Evolutionary conservation across 2,113 vertebrate species (phyloP), one percentile per base, ranked within the genome.

Genomic region (Panthera tigris): DNA sequence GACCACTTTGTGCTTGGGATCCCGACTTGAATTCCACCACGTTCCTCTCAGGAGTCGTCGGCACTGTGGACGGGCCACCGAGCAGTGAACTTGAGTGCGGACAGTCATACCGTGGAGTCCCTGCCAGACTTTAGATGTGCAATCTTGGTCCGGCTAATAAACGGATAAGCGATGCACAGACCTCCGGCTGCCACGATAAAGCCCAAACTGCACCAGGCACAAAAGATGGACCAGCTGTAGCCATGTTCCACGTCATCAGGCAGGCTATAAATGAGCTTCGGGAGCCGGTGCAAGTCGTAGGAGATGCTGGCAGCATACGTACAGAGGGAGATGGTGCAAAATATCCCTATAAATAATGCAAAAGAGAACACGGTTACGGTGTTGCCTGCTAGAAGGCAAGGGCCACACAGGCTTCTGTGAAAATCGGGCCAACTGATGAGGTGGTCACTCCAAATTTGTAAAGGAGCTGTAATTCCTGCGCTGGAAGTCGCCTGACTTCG

Each of bases 261-360:
- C 85, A 99, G 98, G 18, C 99, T 99, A 7, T 99, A 99, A 98
- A 99, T 99, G 25, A 99, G 99, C 55, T 99, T 99, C 0, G 99
- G 99, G 87, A 99, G 99, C 48, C 99, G 99, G 91, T 99, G 99
- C 86, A 99, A 98, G 96, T 99, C 99, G 12, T 99, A 99, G 92
- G 99, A 99, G 96, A 99, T 95, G 21, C 99, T 99, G 98, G 99
- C 99, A 8, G 99, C 99, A 3, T 99, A 99, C 11, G 99, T 99
- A 90, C 99, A 99, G 96, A 99, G 98, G 66, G 99, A 99, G 96
- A 99, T 99, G 97, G 99, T 99, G 98, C 99, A 99, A 98, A 99
- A 99, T 95, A 99, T 99, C 68, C 99, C 99, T 99, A 94, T 36
- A 97, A 98, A 97, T 71, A 97, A 96, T 78, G 95, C 86, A 95